These are phyloP conservation scores for Platygyra sinensis DNA, from an alignment of 64 coral and sea anemone species.

Conservation along the genomic window DNA sequence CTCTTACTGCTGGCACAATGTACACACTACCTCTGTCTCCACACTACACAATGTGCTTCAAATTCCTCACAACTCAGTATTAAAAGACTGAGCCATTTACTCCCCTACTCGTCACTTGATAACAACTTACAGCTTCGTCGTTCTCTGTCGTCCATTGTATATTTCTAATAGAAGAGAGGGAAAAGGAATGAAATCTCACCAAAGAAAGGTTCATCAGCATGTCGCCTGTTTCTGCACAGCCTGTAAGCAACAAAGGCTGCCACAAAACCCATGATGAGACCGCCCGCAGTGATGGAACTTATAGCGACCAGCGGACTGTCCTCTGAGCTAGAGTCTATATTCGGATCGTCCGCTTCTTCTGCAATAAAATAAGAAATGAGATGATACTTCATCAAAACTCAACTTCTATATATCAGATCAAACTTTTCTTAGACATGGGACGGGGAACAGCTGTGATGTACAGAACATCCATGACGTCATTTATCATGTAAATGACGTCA, in stretches of 20 bases:
- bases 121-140: neutral
- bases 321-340: neutral
- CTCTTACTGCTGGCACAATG: no score
- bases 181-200: neutral
- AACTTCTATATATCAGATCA: no score
- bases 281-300: slow-evolving; percentile 13
- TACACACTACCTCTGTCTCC: no score
- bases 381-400: no score
- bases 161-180: neutral
- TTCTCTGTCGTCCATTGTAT: neutral
- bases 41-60: no score
- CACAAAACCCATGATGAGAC: slow-evolving; percentile 24
- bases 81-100: no score
- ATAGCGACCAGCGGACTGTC: slow-evolving; percentile 14
- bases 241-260: slow-evolving; percentile 7
- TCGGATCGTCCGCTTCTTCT: neutral
- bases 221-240: neutral
- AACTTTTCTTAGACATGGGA: no score
- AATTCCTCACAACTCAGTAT: no score
- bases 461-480: no score
- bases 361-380: neutral
- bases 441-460: no score
- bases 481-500: no score
- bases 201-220: slow-evolving; percentile 10
- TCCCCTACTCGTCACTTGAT: no score